phyloP scores from a whole-genome alignment of 1,140 invertebrate genomes.

The Druon quercuslanigerum region DNA sequence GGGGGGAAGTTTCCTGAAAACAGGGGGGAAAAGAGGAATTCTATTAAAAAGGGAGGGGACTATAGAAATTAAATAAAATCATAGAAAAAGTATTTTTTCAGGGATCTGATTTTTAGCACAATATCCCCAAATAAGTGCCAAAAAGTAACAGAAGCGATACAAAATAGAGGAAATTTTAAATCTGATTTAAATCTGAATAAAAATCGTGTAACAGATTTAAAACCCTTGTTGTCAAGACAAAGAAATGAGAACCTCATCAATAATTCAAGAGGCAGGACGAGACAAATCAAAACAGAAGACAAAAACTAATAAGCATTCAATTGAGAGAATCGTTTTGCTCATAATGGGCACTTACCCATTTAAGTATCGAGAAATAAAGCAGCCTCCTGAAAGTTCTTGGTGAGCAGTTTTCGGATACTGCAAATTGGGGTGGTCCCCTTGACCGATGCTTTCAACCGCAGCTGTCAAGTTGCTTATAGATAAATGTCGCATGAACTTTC shows the following conservation, averaged over 20 bases:
- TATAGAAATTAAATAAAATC: too few species aligned
- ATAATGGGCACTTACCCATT: conserved; percentile 78
- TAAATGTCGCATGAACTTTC: conserved; percentile 84
- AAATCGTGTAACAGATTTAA: background rate
- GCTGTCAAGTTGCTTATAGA: conserved; percentile 80
- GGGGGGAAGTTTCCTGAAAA: too few species aligned
- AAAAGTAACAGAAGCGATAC: background rate
- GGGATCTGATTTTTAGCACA: too few species aligned
- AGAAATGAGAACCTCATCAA: background rate
- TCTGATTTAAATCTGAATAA: too few species aligned
- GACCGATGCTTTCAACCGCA: conserved; percentile 74
- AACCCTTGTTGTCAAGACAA: background rate
- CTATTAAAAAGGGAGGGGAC: too few species aligned
- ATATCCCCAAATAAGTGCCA: too few species aligned
- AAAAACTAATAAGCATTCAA: conserved; percentile 30
- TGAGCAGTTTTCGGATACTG: conserved; percentile 59
- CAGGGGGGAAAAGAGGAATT: too few species aligned
- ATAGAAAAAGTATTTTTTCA: too few species aligned
- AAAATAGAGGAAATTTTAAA: background rate
- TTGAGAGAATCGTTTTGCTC: conserved; percentile 41
- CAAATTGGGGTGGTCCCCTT: conserved; percentile 60
- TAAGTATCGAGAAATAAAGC: conserved; percentile 84
- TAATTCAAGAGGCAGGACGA: background rate
- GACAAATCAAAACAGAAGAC: background rate
- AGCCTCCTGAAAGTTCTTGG: conserved; percentile 78